Evolutionary conservation across 2,113 vertebrate species (phyloP), one percentile per base, ranked within the genome.

Genomic region (Coryphaenoides rupestris): DNA sequence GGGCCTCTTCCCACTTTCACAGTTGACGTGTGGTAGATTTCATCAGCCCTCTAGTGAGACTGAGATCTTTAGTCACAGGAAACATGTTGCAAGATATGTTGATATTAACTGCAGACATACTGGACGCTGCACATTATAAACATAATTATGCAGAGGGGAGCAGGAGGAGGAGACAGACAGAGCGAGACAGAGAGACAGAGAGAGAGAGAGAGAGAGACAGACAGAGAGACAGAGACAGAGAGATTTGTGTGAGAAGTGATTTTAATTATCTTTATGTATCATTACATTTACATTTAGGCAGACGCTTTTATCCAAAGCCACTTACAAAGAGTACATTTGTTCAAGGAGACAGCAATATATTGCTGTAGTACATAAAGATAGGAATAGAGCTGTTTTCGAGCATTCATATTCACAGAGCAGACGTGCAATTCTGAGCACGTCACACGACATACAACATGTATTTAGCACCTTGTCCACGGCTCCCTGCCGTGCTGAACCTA

Each of bases 81-180:
- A 58, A 22, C 5, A 60, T 12, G 5, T 61, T 72, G 65, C 26
- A 23, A 66, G 15, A 40, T n/a, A 17, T 5, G 40, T 50, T 21
- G 5, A 19, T 21, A 33, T 78, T 78, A 68, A 68, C 58, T 63
- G n/a, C 54, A 68, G 65, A 19, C 65, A 68, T 59, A 75, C 68
- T 77, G 46, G 33, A 71, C 52, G 2, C 63, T 5, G 1, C 7
- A 50, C 1, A 58, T 73, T 2, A 50, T 50, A 40, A 2, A 40
- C 33, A 40, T 6, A 40, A 40, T 40, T 40, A 40, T 40, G 12
- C 33, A 40, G 47, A 16, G 47, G 16, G 47, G 47, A n/a, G 47
- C 47, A 50, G 47, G 15, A 49, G 47, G 12, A 15, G 17, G 7
- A 12, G n/a, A 70, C 16, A 58, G 12, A 4, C 13, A 16, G 21